Percentiles rank a stretch among this genome's conserved stretches.
Evolutionary conservation across 1,140 invertebrate species (phyloP).

Genomic region (Bursaphelenchus mucronatus): DNA sequence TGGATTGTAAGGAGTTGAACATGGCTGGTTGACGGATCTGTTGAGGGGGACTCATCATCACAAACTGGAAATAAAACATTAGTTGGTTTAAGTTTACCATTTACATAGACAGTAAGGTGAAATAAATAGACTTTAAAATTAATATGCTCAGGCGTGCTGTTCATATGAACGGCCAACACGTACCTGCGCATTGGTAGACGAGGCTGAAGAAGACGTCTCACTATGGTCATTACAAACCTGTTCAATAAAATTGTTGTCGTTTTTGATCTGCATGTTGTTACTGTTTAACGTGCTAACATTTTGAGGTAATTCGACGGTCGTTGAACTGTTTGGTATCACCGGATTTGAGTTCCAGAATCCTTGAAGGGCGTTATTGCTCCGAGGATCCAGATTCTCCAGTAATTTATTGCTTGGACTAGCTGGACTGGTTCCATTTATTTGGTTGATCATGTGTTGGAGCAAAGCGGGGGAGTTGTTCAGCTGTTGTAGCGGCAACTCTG

Average conservation of each 20-base stretch:
- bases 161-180: not conserved
- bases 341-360: not conserved
- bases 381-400: constrained; percentile 8
- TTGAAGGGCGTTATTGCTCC: not conserved
- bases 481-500: constrained; percentile 16
- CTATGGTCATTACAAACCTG: constrained; percentile 36
- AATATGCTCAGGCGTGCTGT: not conserved
- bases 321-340: constrained; percentile 16
- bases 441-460: constrained; percentile 25
- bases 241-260: not conserved
- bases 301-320: constrained; percentile 21
- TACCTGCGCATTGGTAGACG: constrained; percentile 43
- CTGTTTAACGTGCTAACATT: constrained; percentile 1
- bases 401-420: constrained; percentile 15
- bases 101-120: not conserved
- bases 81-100: not conserved
- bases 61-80: not conserved
- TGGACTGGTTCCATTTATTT: constrained; percentile 10
- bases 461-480: constrained; percentile 7
- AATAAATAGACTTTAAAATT: not conserved
- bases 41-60: constrained; percentile 24
- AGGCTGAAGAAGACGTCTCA: constrained; percentile 45
- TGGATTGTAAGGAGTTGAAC: too few relatives aligned
- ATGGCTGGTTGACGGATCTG: not conserved
- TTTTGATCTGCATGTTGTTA: constrained; percentile 15